A percentile compares a stretch with the other conserved stretches of the same genome.
Evolutionary conservation across 1,140 invertebrate genomes (phyloP).

Genomic region (Pseudachorutes palmiensis): DNA sequence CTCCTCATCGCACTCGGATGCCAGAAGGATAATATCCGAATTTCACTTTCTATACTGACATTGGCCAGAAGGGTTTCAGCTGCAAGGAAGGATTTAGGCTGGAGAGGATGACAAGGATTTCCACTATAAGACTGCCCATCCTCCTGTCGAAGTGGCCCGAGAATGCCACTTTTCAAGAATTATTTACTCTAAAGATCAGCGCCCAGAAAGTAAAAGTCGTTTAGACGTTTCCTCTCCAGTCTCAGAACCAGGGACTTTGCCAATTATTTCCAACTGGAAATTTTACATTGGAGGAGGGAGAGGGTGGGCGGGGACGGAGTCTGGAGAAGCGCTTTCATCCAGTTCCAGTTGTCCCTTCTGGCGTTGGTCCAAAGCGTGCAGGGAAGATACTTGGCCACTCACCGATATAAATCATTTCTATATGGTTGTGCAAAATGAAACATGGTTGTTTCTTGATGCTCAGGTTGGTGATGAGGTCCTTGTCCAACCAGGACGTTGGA

Average conservation of each 20-base stretch:
- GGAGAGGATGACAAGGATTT: constrained; percentile 5
- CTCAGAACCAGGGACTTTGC: background rate
- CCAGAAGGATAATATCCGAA: background rate
- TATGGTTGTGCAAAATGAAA: constrained; percentile 41
- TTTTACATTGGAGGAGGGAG: background rate
- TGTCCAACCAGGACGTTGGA: constrained; percentile 24
- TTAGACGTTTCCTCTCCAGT: background rate
- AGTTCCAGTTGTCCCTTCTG: too few species aligned
- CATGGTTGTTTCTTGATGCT: constrained; percentile 37
- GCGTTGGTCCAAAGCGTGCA: background rate
- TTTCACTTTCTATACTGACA: constrained; percentile 16
- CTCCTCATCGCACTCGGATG: background rate
- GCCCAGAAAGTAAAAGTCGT: background rate
- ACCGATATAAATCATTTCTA: constrained; percentile 38
- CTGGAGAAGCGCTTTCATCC: too few species aligned
- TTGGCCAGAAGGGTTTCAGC: constrained; percentile 8
- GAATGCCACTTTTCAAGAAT: constrained; percentile 2
- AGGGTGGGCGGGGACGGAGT: background rate
- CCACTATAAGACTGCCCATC: background rate
- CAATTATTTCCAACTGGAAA: constrained; percentile 1
- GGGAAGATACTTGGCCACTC: constrained; percentile 1
- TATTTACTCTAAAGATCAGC: constrained; percentile 5
- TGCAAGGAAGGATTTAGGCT: background rate
- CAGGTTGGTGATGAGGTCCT: constrained; percentile 23
- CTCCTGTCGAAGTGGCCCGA: background rate